These are phyloP conservation scores for Cyrtonyx montezumae DNA, from an alignment of 2,113 vertebrate genomes.

Conservation along the genomic window DNA sequence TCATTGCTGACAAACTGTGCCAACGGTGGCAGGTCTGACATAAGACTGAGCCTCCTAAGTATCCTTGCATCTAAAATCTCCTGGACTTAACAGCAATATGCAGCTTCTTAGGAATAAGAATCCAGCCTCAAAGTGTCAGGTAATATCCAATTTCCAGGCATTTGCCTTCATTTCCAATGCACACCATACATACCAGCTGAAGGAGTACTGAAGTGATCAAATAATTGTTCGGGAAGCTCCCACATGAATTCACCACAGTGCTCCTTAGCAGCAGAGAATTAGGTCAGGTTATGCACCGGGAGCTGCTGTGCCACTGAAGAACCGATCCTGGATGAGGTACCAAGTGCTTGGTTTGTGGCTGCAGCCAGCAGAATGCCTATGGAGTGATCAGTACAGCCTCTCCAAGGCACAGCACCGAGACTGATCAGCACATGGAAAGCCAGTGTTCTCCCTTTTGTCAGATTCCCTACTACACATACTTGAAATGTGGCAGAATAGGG, in stretches of 20 bases:
- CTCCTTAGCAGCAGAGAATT: background rate
- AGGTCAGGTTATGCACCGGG: background rate
- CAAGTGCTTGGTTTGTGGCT: rapidly evolving
- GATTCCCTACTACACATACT: background rate
- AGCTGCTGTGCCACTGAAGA: background rate
- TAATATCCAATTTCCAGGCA: background rate
- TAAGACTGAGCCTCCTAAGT: background rate
- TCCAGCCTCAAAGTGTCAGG: background rate
- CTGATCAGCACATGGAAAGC: background rate
- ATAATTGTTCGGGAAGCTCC: background rate
- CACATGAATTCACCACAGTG: rapidly evolving
- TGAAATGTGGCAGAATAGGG: background rate
- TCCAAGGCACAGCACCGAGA: background rate
- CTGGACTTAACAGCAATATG: background rate
- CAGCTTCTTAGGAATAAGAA: background rate
- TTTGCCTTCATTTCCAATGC: background rate
- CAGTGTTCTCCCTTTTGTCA: background rate
- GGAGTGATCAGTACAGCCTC: background rate
- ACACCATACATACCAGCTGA: background rate
- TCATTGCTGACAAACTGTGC: background rate
- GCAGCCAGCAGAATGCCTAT: background rate
- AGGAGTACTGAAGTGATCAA: background rate
- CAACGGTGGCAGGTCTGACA: background rate
- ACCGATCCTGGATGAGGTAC: background rate
- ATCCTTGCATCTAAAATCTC: background rate